These are phyloP conservation scores for Kobus ellipsiprymnus DNA, from an alignment of 2,113 vertebrate species.

Conservation along the genomic window DNA sequence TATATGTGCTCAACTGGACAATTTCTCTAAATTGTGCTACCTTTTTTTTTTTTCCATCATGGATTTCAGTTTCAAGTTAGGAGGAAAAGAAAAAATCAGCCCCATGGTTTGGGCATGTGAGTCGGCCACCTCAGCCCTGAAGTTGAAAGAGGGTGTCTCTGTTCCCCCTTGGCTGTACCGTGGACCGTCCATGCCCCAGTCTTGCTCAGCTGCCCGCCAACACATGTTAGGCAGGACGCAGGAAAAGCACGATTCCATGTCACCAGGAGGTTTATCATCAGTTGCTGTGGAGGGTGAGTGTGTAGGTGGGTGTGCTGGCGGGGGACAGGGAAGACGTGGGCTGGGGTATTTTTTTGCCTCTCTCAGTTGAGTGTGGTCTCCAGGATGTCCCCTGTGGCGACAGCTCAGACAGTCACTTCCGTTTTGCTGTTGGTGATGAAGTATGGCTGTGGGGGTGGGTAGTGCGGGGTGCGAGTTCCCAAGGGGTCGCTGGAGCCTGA, in stretches of 20 bases:
- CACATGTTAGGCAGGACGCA: conserved; percentile 53
- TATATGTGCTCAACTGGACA: conserved; percentile 71
- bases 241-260: conserved; percentile 55
- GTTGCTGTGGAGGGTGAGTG: not conserved
- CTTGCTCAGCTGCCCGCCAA: conserved; percentile 52
- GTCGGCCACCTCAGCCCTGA: conserved; percentile 52
- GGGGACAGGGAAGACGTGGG: not conserved
- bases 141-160: conserved; percentile 76
- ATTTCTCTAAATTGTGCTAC: conserved; percentile 84
- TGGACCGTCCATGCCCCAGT: conserved; percentile 72
- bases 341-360: conserved; percentile 70
- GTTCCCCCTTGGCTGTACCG: conserved; percentile 79
- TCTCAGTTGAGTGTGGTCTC: conserved; percentile 69
- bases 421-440: conserved; percentile 99
- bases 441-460: conserved; percentile 94
- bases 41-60: conserved; percentile 66
- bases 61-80: conserved; percentile 79
- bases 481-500: conserved; percentile 87
- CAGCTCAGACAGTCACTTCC: conserved; percentile 96
- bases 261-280: not conserved
- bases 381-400: conserved; percentile 11
- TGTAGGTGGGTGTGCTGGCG: not conserved
- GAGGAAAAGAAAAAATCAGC: conserved; percentile 67
- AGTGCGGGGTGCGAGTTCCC: conserved; percentile 90
- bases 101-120: conserved; percentile 55